Evolutionary conservation across 2,888 invertebrate species (phyloP).

Genomic region (Erynnis tages): DNA sequence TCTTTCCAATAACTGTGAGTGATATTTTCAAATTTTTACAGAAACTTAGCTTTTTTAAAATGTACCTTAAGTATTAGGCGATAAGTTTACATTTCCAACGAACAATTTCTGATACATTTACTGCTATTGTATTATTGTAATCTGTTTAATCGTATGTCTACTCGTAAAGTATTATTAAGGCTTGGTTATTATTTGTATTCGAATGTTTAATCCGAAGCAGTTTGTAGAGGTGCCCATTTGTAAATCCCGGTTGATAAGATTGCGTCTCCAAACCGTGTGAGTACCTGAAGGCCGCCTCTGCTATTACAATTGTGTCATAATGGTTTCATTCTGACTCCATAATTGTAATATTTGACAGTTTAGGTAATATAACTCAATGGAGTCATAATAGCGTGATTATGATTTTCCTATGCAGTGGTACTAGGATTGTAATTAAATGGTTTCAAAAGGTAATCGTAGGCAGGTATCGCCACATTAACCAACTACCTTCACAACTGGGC

Average conservation of each 20-base stretch:
- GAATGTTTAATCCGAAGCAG: slow-evolving; percentile 1
- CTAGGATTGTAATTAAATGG: no score
- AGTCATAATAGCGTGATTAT: no score
- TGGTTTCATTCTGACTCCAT: no score
- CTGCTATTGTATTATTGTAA: slow-evolving; percentile 35
- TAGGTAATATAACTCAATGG: no score
- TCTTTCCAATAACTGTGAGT: slow-evolving; percentile 69
- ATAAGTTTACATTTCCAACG: slow-evolving; percentile 65
- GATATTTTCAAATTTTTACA: slow-evolving; percentile 64
- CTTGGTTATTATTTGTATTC: slow-evolving; percentile 36
- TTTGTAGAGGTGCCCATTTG: background rate
- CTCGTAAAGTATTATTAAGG: slow-evolving; percentile 39
- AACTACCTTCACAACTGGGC: slow-evolving; percentile 6
- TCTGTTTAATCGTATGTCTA: slow-evolving; percentile 45
- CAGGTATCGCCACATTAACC: no score
- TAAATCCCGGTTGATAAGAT: background rate
- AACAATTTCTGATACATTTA: slow-evolving; percentile 48
- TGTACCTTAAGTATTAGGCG: slow-evolving; percentile 52
- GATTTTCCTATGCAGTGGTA: no score
- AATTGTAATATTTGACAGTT: no score
- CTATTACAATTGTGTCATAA: background rate
- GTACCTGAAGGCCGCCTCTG: background rate
- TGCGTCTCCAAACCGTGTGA: background rate
- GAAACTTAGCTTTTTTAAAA: slow-evolving; percentile 54
- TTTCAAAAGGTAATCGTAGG: no score